A percentile compares a stretch with the other conserved stretches of the same genome.
phyloP scores from a whole-genome alignment of 2,113 vertebrate genomes.

The Conger conger region DNA sequence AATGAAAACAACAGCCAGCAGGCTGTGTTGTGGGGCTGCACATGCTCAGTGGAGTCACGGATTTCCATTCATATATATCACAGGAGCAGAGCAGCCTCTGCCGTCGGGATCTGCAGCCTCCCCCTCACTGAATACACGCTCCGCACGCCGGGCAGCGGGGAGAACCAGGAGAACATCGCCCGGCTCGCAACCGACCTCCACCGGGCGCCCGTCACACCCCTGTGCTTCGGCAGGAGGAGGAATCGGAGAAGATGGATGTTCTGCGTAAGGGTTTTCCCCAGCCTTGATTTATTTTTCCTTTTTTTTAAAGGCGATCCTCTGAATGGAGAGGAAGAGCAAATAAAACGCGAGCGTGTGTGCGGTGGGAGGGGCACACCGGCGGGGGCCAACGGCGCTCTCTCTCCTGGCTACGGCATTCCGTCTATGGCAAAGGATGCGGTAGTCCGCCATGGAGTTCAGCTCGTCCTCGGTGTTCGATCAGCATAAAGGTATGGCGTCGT shows the following conservation, averaged over 20 bases:
- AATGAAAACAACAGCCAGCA: conserved; percentile 33
- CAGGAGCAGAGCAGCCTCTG: conserved; percentile 49
- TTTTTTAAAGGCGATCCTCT: background rate
- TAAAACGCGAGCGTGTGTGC: background rate
- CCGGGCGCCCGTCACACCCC: background rate
- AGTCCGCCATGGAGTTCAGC: conserved; percentile 80
- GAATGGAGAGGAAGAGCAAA: background rate
- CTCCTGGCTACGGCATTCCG: background rate
- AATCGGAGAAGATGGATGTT: background rate
- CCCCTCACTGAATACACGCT: conserved; percentile 20
- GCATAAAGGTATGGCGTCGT: conserved; percentile 76
- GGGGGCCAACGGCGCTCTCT: background rate
- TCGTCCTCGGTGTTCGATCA: conserved; percentile 81
- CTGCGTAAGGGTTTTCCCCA: background rate
- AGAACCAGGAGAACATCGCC: background rate
- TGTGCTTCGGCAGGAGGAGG: background rate
- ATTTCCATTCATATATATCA: conserved; percentile 52
- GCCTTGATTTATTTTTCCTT: background rate
- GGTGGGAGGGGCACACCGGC: background rate
- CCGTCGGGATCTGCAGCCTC: conserved; percentile 39
- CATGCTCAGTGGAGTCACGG: conserved; percentile 71
- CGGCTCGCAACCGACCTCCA: background rate
- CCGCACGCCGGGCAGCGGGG: background rate
- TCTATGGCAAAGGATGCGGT: conserved; percentile 48
- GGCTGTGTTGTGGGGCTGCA: conserved; percentile 60